Evolutionary conservation across 1,140 invertebrate genomes (phyloP).

Genomic region (Thalassaphorura encarpata): DNA sequence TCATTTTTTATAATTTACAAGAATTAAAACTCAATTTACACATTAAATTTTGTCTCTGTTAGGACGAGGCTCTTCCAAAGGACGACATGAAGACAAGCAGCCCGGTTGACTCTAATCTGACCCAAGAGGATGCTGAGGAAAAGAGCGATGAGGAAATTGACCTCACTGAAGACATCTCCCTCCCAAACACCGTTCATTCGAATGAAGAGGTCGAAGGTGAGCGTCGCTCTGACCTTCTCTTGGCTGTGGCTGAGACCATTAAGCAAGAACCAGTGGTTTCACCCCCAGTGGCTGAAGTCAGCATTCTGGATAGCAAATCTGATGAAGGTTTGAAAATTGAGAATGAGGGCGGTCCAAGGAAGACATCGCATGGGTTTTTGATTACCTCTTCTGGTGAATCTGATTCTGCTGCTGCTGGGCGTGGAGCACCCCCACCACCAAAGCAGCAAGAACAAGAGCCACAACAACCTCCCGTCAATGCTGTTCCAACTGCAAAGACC

Average conservation of each 20-base stretch:
- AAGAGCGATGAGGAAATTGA: slow-evolving; percentile 32
- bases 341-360: neutral
- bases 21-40: neutral
- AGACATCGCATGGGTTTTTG: slow-evolving; percentile 2
- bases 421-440: neutral
- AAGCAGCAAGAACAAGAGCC: slow-evolving; percentile 7
- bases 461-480: neutral
- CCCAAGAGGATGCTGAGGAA: slow-evolving; percentile 29
- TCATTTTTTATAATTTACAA: neutral
- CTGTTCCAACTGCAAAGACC: slow-evolving; percentile 15
- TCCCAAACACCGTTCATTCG: neutral
- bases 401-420: slow-evolving; percentile 3
- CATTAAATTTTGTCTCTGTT: slow-evolving; percentile 22
- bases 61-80: slow-evolving; percentile 66
- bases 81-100: slow-evolving; percentile 39
- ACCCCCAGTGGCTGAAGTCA: neutral
- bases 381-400: neutral
- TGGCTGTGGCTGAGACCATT: too few relatives aligned
- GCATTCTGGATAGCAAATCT: neutral
- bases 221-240: too few relatives aligned
- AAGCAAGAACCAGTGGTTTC: neutral
- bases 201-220: neutral
- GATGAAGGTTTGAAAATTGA: neutral
- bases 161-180: neutral
- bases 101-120: slow-evolving; percentile 31